Conservation (phyloP, 2,888 invertebrate species). For the Macrophya alboannulata region DNA sequence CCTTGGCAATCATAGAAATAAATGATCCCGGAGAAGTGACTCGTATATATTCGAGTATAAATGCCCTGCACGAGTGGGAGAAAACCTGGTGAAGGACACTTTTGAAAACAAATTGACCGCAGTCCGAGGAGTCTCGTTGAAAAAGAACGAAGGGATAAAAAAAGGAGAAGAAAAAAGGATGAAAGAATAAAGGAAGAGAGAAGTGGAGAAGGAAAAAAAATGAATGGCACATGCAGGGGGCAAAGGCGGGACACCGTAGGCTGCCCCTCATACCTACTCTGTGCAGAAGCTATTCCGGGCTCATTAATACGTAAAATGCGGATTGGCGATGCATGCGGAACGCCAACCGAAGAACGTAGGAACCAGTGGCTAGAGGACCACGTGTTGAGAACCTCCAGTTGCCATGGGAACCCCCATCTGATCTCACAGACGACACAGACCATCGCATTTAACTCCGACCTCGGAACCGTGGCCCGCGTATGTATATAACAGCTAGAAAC, state of each 20-base stretch:
- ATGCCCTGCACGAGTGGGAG: constrained; percentile 12
- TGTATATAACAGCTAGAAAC: constrained; percentile 12
- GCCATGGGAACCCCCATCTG: constrained; percentile 77
- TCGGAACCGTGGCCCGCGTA: constrained; percentile 10
- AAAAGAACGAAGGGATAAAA: neutral
- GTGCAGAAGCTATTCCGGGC: constrained; percentile 49
- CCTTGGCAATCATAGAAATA: constrained; percentile 34
- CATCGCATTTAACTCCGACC: constrained; percentile 49
- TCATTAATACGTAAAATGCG: constrained; percentile 76
- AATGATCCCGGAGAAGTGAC: constrained; percentile 40
- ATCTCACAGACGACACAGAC: constrained; percentile 70
- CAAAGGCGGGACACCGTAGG: constrained; percentile 7
- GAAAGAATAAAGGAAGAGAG: neutral
- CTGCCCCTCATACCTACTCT: constrained; percentile 24
- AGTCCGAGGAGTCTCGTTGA: constrained; percentile 26
- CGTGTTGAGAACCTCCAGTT: constrained; percentile 78
- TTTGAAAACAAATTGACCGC: constrained; percentile 55
- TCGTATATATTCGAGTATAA: constrained; percentile 11
- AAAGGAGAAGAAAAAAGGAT: neutral
- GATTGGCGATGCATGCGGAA: constrained; percentile 52
- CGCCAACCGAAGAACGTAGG: constrained; percentile 3
- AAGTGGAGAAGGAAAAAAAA: neutral
- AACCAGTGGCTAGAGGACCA: constrained; percentile 68
- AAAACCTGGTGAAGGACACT: constrained; percentile 30
- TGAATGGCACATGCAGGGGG: constrained; percentile 1